phyloP scores from a whole-genome alignment of 2,888 invertebrate species.

The Cataglyphis cursor region DNA sequence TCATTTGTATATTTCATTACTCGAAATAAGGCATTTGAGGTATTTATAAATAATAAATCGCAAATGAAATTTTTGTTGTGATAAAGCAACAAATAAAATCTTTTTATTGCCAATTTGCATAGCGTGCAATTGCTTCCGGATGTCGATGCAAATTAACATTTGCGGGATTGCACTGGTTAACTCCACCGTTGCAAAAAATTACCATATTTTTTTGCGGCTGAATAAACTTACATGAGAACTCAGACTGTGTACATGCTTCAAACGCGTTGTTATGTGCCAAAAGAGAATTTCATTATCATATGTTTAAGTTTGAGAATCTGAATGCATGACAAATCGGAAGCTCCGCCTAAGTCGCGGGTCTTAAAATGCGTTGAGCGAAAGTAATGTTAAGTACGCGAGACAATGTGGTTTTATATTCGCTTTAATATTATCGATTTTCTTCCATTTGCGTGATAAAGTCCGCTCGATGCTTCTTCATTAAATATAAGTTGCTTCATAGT shows the following conservation, averaged over 20 bases:
- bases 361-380: conserved; percentile 44
- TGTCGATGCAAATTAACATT: conserved; percentile 7
- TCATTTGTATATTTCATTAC: no score
- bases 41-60: not conserved
- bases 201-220: conserved; percentile 28
- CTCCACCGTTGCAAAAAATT: conserved; percentile 17
- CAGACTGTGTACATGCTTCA: conserved; percentile 29
- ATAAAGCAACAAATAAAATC: not conserved
- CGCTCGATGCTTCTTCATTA: conserved; percentile 4
- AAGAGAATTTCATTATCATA: conserved; percentile 51
- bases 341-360: conserved; percentile 19
- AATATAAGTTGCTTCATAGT: conserved; percentile 19
- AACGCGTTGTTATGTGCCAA: conserved; percentile 30
- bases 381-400: conserved; percentile 17
- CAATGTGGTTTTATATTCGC: not conserved
- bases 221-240: conserved; percentile 43
- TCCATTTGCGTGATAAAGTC: conserved; percentile 27
- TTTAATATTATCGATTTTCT: not conserved
- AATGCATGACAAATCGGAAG: conserved; percentile 52
- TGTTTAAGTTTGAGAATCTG: conserved; percentile 47
- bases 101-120: not conserved
- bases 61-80: not conserved
- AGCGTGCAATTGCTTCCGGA: not conserved
- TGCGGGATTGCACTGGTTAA: conserved; percentile 27
- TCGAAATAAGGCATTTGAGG: not conserved